Evolutionary conservation across 2,113 vertebrate genomes (phyloP), one percentile per base, ranked within the genome.

Genomic region (Myodes glareolus): DNA sequence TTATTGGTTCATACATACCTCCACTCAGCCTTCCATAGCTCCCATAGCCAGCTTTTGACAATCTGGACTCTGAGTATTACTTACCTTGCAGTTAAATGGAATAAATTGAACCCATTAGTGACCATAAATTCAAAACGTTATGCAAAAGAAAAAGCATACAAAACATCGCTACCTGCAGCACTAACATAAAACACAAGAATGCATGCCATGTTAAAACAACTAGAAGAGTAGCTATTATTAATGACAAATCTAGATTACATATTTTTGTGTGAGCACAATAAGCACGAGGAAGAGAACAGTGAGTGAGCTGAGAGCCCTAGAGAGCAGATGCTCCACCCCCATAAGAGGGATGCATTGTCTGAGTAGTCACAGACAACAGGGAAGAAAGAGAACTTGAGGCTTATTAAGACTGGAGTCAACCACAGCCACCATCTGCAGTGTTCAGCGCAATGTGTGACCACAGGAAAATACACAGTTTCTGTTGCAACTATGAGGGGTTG

Each of bases 141-240:
- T 14, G 81, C n/a, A 47, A 94, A 92, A 50, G 33, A 91, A 90
- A 68, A 4, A 27, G 33, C 75, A 86, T n/a, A 85, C 29, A 61
- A 39, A 89, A 19, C 52, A 1, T 73, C 70, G 0, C 73, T 50
- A 90, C 78, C 90, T n/a, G 42, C 7, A 96, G 29, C 9, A 77
- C 13, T 21, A 77, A 93, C 78, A 78, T 67, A 58, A 91, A 85
- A 12, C 17, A 29, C 67, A 72, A 87, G 14, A 87, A 61, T 70
- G 9, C 7, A 88, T 61, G 65, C 33, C 61, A n/a, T 7, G 39
- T 72, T 87, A 76, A 76, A 77, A 50, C 52, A 89, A 84, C 36
- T n/a, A 87, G 55, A 33, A 67, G 61, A 33, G 61, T 19, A 45
- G 87, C 76, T 95, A 89, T 92, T 80, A 52, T 36, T 94, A 87